Conservation (phyloP, 2,888 invertebrate species). For the Ephialtes manifestator region DNA sequence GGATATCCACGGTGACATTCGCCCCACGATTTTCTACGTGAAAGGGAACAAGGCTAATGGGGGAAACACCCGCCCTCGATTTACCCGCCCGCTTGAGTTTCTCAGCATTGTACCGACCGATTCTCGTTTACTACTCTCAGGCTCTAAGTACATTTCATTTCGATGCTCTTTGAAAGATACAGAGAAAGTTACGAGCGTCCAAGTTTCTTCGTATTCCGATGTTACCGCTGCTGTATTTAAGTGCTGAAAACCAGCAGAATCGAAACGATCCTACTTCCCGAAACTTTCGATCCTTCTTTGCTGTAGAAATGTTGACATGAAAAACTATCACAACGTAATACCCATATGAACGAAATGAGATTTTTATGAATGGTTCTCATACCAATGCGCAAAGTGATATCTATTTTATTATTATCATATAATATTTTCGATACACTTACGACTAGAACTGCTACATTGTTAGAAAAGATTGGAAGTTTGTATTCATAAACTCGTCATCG, state of each 20-base stretch:
- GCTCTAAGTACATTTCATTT: constrained; percentile 8
- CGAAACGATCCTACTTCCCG: constrained; percentile 14
- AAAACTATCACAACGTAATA: background rate
- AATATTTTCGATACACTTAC: too few relatives aligned
- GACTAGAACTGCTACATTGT: too few relatives aligned
- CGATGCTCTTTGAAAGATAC: background rate
- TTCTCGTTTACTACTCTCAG: background rate
- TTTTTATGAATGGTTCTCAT: background rate
- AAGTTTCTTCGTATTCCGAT: background rate
- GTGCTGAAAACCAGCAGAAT: background rate
- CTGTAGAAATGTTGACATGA: constrained; percentile 1
- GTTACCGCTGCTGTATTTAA: background rate
- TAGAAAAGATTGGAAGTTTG: too few relatives aligned
- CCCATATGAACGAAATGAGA: background rate
- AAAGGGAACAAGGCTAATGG: constrained; percentile 36
- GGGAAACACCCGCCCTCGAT: constrained; percentile 13
- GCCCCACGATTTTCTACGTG: constrained; percentile 39
- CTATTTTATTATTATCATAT: too few relatives aligned
- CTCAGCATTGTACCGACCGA: background rate
- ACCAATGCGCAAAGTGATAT: background rate
- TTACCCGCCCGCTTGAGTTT: constrained; percentile 10
- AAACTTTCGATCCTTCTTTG: constrained; percentile 32
- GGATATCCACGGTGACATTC: constrained; percentile 43
- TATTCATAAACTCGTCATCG: too few relatives aligned
- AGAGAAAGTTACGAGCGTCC: constrained; percentile 4